A percentile compares a stretch with the other conserved stretches of the same genome.
Conservation (phyloP, 2,797 vertebrate species). For the Danio aesculapii region DNA sequence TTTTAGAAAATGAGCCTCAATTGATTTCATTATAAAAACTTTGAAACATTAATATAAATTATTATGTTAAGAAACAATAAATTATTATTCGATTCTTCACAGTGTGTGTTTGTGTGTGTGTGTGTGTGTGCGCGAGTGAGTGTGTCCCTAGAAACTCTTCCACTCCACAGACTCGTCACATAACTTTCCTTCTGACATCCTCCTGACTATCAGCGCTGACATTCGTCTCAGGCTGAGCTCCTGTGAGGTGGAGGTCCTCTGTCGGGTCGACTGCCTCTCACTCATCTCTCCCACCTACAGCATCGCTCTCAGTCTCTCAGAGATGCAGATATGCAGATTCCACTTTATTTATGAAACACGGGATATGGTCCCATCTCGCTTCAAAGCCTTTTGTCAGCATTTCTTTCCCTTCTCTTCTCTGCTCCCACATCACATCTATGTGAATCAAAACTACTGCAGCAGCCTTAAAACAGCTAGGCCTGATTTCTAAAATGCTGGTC, state of each 20-base stretch:
- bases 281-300: conserved; percentile 33
- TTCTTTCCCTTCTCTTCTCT: conserved; percentile 50
- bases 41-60: no score
- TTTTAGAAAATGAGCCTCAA: not conserved
- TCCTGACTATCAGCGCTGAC: conserved; percentile 24
- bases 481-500: conserved; percentile 2
- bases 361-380: conserved; percentile 53
- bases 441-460: conserved; percentile 38
- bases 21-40: not conserved
- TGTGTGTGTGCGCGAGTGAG: no score
- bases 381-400: conserved; percentile 63
- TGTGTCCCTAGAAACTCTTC: conserved; percentile 20
- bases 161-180: conserved; percentile 26
- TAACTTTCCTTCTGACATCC: conserved; percentile 40
- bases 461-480: not conserved
- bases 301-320: conserved; percentile 23
- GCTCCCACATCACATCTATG: conserved; percentile 46
- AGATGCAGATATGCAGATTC: conserved; percentile 50
- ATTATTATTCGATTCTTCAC: not conserved
- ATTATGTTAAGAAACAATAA: no score
- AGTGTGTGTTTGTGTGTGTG: not conserved
- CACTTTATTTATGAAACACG: conserved; percentile 58
- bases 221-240: conserved; percentile 39
- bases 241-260: conserved; percentile 41
- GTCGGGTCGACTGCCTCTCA: conserved; percentile 14